Evolutionary conservation across 2,113 vertebrate genomes (phyloP).

Genomic region (Forbesichthys agassizii): DNA sequence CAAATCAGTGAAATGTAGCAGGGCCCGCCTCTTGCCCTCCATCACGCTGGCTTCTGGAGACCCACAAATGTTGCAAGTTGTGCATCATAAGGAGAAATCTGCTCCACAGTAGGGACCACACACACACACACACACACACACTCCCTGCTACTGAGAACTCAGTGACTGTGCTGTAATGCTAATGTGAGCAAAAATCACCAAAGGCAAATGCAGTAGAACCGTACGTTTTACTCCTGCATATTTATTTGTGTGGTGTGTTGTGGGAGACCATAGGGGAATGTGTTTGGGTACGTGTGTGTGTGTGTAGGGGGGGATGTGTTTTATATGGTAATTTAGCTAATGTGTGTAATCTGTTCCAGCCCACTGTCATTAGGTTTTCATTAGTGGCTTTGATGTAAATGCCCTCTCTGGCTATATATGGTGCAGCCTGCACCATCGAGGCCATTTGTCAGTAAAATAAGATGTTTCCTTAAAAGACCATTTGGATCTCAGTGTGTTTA

Average conservation of each 20-base stretch:
- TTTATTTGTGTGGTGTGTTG: conserved; percentile 14
- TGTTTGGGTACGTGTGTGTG: background rate
- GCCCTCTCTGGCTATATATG: conserved; percentile 38
- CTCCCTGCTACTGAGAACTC: too few relatives aligned
- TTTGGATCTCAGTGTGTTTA: too few relatives aligned
- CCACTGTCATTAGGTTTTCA: conserved; percentile 72
- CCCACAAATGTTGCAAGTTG: background rate
- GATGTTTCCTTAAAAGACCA: background rate
- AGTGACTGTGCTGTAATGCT: too few relatives aligned
- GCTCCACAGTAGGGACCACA: too few relatives aligned
- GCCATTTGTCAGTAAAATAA: conserved; percentile 29
- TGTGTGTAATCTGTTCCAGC: conserved; percentile 66
- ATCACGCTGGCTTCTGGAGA: conserved; percentile 1
- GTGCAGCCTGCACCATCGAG: conserved; percentile 22
- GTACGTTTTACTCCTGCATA: conserved; percentile 8
- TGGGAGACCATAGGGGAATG: conserved; percentile 45
- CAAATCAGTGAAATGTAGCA: conserved; percentile 11
- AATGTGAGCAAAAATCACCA: too few relatives aligned
- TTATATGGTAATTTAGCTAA: conserved; percentile 74
- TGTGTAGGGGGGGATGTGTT: conserved; percentile 54
- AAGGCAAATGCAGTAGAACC: conserved; percentile 12
- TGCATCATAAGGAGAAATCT: too few relatives aligned
- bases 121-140: too few relatives aligned
- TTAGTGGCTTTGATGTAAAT: conserved; percentile 69
- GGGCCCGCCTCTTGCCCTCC: conserved; percentile 2